Evolutionary conservation across 2,888 invertebrate genomes (phyloP), one percentile per base, ranked within the genome.

Genomic region (Timema podura): DNA sequence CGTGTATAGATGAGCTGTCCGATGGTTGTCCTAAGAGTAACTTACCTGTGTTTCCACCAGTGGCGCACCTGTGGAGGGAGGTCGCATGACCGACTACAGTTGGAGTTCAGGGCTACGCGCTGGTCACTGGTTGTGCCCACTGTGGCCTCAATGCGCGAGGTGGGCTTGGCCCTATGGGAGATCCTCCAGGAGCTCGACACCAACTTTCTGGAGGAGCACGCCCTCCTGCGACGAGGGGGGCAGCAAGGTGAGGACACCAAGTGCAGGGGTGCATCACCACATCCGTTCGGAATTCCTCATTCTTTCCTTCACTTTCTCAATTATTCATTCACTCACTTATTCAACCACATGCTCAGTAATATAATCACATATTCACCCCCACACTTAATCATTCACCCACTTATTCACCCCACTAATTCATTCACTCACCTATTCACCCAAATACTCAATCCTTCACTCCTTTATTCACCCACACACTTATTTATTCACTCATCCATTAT

Each of bases 31-130:
- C 30, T 30, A 30, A 30, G 30, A 2, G 30, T 30, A n/a, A n/a
- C n/a, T n/a, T n/a, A 30, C 30, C 30, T 30, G 15, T 64, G 30
- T 45, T 45, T n/a, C 45, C 8, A 10, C 11, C 83, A 87, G 82
- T 88, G 87, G 87, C 80, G 86, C 71, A 83, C 86, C 54, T 86
- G 86, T n/a, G 85, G 85, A 46, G 87, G 87, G 10, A 82, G 86
- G 69, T 83, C 84, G 72, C 86, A 87, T 79, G 86, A 87, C 79
- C 83, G 86, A 72, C 79, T 88, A 67, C 82, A 85, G 70, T 80
- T 88, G 72, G 87, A 88, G 77, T 88, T 88, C 79, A 82, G 86
- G 61, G 86, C 85, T 71, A 83, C 85, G 73, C 84, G 86, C 78
- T 86, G 85, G 85, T 82, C 82, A 77, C 77, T 85, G 80, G 78